phyloP scores from a whole-genome alignment of 92 coral and sea anemone genomes.

The Paragorgia papillata region DNA sequence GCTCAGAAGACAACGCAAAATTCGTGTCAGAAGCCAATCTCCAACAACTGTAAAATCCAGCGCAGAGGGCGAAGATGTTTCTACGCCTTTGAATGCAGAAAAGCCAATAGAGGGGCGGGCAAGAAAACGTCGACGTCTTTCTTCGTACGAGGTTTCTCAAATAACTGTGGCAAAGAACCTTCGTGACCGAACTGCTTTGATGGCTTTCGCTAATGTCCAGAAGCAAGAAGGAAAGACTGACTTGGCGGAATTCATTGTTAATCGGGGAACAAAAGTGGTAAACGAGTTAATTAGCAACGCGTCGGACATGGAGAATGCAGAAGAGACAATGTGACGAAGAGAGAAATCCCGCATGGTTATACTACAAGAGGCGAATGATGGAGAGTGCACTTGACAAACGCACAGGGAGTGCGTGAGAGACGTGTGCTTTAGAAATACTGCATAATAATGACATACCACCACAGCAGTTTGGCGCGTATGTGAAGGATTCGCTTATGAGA shows the following conservation, averaged over 20 bases:
- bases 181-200: background rate
- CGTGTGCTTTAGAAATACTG: conserved; percentile 15
- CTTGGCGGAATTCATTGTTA: background rate
- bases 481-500: background rate
- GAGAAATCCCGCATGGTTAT: no score
- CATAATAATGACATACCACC: conserved; percentile 23
- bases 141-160: conserved; percentile 17
- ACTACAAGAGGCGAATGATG: no score
- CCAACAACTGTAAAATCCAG: background rate
- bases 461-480: background rate
- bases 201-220: background rate
- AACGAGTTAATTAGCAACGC: conserved; percentile 4
- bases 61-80: background rate
- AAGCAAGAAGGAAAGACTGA: background rate
- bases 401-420: conserved; percentile 18
- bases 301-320: conserved; percentile 16
- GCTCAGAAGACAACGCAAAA: no score
- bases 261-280: background rate
- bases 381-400: conserved; percentile 6
- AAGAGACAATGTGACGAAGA: no score
- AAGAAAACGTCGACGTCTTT: background rate
- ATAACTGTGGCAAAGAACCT: background rate
- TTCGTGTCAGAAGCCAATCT: background rate
- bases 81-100: background rate
- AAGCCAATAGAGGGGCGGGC: background rate